Evolutionary conservation across 2,888 invertebrate species (phyloP), one percentile per base, ranked within the genome.

Genomic region (Agrotis puta): DNA sequence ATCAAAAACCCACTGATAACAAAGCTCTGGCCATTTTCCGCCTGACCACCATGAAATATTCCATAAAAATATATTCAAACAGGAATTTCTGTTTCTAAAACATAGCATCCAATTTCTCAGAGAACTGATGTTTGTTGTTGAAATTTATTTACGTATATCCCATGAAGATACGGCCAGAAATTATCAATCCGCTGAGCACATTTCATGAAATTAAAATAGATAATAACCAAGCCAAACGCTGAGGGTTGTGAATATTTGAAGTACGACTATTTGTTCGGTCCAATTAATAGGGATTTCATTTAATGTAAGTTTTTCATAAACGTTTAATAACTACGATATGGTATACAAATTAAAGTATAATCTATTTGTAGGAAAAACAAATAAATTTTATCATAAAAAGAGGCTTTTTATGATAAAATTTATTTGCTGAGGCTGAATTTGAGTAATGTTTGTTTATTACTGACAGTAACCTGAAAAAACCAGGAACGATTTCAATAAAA

Each of bases 261-360:
- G 14, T 43, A 39, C 14, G 16, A 51, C 18, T 43, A 56, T 43
- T 24, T 48, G 18, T 24, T 64, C 5, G 6, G 16, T 11, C 13
- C 20, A 24, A 56, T 16, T 79, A 64, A 22, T 56, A 56, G 24
- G 39, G 13, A 39, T 64, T 59, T 58, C 2, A 63, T 58, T 70
- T 48, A 45, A 39, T 71, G 50, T 54, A 68, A 47, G 14, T 58
- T 56, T 3, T 18, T 18, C 18, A 24, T 54, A 59, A 47, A 33
- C 16, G 22, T 20, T 47, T 13, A 33, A 39, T 57, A 53, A 53
- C 33, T 14, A 48, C 7, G 3, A 24, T 14, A 58, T 3, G 1
- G 11, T 27, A 54, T 43, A 20, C 13, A 74, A 48, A 54, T 33
- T 65, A 53, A 53, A 27, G 39, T 39, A 11, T 39, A 39, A 39